Evolutionary conservation across 1,140 invertebrate species (phyloP).

Genomic region (Aphaenogaster floridana): DNA sequence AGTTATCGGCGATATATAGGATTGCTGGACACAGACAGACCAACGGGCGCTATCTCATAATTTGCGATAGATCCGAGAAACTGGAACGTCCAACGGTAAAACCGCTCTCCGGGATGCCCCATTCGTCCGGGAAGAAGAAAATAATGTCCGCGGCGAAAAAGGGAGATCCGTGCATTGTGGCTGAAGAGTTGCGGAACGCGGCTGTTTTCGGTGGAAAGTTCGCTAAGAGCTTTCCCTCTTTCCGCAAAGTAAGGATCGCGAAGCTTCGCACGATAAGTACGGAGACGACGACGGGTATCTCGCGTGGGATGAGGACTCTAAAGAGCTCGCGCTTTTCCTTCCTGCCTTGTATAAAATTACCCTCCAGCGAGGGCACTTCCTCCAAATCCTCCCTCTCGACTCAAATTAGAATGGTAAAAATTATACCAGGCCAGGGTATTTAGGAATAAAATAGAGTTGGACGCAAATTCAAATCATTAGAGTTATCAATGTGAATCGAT

Average conservation of each 20-base stretch:
- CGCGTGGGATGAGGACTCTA: neutral
- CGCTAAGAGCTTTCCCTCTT: slow-evolving; percentile 25
- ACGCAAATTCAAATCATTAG: neutral
- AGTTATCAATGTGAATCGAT: neutral
- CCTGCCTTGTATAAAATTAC: slow-evolving; percentile 34
- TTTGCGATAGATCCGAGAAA: slow-evolving; percentile 67
- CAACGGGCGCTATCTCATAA: slow-evolving; percentile 50
- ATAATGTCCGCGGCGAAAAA: slow-evolving; percentile 25
- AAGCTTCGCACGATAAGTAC: neutral
- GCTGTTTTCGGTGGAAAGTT: slow-evolving; percentile 49
- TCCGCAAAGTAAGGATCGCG: slow-evolving; percentile 1
- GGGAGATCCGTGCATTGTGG: slow-evolving; percentile 30
- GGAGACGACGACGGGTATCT: neutral
- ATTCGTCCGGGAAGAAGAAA: slow-evolving; percentile 34
- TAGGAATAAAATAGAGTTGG: neutral
- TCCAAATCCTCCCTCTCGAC: neutral
- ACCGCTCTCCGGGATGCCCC: slow-evolving; percentile 26
- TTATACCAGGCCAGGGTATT: too few relatives aligned
- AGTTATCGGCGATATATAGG: slow-evolving; percentile 66
- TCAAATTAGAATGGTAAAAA: neutral
- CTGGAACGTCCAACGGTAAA: slow-evolving; percentile 71
- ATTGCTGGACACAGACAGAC: slow-evolving; percentile 17
- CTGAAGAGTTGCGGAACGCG: neutral
- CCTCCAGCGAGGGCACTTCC: neutral
- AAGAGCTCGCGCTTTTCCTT: neutral